Percentiles rank a stretch among this genome's conserved stretches.
These are phyloP conservation scores for Epizoanthus stellaris DNA, from an alignment of 92 coral and sea anemone genomes.

Conservation along the genomic window DNA sequence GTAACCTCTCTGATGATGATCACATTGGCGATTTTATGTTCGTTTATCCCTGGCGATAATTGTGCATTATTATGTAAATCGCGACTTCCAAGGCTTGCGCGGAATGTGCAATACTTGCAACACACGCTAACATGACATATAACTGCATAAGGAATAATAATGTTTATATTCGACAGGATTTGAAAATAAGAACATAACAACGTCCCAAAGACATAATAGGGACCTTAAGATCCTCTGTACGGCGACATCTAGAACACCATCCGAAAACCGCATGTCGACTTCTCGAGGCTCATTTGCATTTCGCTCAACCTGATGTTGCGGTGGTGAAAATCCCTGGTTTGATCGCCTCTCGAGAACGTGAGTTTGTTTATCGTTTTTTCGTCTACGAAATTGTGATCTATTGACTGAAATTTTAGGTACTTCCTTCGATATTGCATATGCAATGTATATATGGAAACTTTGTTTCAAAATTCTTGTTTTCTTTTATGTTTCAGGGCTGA, in stretches of 20 bases:
- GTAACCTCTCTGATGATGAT: too few relatives aligned
- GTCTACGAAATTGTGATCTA: background rate
- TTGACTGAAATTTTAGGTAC: background rate
- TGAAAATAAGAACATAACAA: too few relatives aligned
- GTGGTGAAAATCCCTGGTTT: background rate
- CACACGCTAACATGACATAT: too few relatives aligned
- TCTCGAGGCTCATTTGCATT: background rate
- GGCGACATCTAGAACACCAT: background rate
- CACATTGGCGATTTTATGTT: too few relatives aligned
- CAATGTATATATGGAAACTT: background rate
- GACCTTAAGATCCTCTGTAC: background rate
- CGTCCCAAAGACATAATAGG: too few relatives aligned
- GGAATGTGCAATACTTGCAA: too few relatives aligned
- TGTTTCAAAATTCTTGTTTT: background rate
- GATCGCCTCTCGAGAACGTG: background rate
- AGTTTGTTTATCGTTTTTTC: background rate
- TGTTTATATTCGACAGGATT: too few relatives aligned
- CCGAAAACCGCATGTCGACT: background rate
- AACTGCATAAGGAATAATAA: too few relatives aligned
- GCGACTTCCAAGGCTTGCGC: too few relatives aligned
- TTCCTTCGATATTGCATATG: background rate
- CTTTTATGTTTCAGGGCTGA: background rate
- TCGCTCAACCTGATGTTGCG: background rate
- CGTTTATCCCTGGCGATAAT: too few relatives aligned
- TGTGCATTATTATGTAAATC: too few relatives aligned